Conservation (phyloP, 2,888 invertebrate genomes). For the Heteropelma amictum region DNA sequence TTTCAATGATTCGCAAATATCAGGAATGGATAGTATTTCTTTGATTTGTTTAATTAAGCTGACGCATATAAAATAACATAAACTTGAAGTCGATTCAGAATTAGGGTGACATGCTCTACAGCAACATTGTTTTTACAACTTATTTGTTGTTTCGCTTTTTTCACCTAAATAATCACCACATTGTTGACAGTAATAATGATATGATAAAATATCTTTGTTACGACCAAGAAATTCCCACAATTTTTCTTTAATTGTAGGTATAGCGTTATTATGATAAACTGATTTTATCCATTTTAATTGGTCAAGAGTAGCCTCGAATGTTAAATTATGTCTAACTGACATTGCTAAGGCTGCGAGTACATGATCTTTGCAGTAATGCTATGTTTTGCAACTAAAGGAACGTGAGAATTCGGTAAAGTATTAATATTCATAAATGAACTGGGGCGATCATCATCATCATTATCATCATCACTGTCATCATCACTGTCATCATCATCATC, state of each 20-base stretch:
- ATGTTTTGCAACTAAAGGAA: background rate
- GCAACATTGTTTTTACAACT: background rate
- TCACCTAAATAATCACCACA: background rate
- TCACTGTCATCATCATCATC: background rate
- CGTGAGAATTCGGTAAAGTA: background rate
- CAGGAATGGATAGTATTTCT: background rate
- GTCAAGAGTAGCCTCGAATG: conserved; percentile 1
- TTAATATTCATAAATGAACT: background rate
- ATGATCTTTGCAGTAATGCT: background rate
- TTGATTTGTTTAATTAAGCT: background rate
- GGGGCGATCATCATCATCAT: background rate
- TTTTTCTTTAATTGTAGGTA: background rate
- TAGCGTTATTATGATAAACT: conserved; percentile 1
- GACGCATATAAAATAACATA: background rate
- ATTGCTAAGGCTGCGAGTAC: background rate
- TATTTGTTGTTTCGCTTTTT: background rate
- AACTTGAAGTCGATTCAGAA: background rate
- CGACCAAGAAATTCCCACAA: background rate
- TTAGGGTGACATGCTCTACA: background rate
- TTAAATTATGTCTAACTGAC: background rate
- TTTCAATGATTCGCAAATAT: background rate
- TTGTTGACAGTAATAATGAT: background rate
- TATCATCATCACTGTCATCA: background rate
- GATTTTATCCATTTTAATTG: conserved; percentile 12
- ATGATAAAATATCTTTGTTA: background rate